Evolutionary conservation across 2,113 vertebrate genomes (phyloP).

Genomic region (Pogonocichla stellata): DNA sequence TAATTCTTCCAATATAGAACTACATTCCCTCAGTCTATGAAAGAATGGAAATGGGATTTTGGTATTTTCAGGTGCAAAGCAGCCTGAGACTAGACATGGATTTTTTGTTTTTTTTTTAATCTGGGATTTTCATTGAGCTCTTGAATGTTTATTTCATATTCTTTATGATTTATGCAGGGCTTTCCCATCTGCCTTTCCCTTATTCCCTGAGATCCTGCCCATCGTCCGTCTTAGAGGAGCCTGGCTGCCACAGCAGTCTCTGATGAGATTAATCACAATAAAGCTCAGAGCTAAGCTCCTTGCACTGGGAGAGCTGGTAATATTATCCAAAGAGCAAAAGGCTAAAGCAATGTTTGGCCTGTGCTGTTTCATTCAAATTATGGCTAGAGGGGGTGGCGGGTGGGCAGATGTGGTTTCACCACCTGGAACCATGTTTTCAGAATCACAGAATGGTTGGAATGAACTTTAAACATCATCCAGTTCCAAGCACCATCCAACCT

Average conservation of each 20-base stretch:
- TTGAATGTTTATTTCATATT: conserved; percentile 13
- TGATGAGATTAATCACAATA: conserved; percentile 59
- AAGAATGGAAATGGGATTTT: neutral
- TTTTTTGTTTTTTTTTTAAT: neutral
- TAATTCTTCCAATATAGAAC: neutral
- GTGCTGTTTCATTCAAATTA: conserved; percentile 8
- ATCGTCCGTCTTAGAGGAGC: neutral
- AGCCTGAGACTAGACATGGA: neutral
- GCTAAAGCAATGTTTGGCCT: neutral
- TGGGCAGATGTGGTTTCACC: neutral
- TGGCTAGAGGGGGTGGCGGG: neutral
- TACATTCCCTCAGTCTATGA: neutral
- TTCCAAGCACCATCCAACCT: rapidly evolving
- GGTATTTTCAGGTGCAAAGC: neutral
- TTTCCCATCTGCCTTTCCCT: conserved; percentile 31
- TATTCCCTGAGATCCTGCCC: neutral
- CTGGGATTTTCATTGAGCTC: neutral
- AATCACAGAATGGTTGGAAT: neutral
- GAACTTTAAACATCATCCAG: neutral
- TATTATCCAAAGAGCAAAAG: conserved; percentile 44
- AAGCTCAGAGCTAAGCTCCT: conserved; percentile 54
- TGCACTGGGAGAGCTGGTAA: conserved; percentile 12
- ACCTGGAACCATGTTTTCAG: neutral
- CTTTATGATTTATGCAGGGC: neutral
- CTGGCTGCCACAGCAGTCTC: conserved; percentile 4